Evolutionary conservation across 92 coral and sea anemone species (phyloP).

Genomic region (Siderastrea radians): DNA sequence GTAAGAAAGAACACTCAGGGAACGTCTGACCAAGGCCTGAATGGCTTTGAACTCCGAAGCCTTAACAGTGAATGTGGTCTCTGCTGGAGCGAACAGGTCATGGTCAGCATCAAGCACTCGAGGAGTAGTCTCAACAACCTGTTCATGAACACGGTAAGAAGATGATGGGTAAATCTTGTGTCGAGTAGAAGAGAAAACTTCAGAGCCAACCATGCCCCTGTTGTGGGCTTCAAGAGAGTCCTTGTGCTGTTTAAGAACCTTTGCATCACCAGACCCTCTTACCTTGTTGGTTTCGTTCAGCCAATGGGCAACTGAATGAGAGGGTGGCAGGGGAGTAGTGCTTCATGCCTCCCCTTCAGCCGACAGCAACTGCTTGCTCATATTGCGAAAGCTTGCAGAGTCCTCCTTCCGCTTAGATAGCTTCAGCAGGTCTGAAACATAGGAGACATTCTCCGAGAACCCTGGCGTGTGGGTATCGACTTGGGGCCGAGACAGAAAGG

Average conservation of each 20-base stretch:
- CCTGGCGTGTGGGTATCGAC: not conserved
- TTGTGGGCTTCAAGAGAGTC: no score
- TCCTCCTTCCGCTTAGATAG: not conserved
- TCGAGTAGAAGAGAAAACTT: no score
- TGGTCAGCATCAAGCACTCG: constrained; percentile 7
- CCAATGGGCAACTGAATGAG: not conserved
- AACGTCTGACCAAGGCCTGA: not conserved
- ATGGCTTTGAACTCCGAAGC: constrained; percentile 21
- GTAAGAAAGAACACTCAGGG: constrained; percentile 10
- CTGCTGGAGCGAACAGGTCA: not conserved
- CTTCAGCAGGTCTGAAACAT: not conserved
- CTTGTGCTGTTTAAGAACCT: not conserved
- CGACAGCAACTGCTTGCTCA: constrained; percentile 12
- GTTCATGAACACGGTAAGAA: constrained; percentile 15
- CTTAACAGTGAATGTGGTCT: not conserved
- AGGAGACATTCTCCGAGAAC: not conserved
- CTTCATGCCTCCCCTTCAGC: not conserved
- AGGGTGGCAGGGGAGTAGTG: constrained; percentile 16
- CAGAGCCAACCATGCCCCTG: constrained; percentile 4
- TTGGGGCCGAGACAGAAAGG: not conserved
- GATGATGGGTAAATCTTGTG: constrained; percentile 9
- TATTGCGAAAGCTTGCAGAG: constrained; percentile 15
- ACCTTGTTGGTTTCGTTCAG: not conserved
- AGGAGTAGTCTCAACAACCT: constrained; percentile 26
- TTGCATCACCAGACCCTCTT: not conserved